Base-by-base conservation (phyloP, 2,113 vertebrate genomes). In the Cebus imitator region DNA sequence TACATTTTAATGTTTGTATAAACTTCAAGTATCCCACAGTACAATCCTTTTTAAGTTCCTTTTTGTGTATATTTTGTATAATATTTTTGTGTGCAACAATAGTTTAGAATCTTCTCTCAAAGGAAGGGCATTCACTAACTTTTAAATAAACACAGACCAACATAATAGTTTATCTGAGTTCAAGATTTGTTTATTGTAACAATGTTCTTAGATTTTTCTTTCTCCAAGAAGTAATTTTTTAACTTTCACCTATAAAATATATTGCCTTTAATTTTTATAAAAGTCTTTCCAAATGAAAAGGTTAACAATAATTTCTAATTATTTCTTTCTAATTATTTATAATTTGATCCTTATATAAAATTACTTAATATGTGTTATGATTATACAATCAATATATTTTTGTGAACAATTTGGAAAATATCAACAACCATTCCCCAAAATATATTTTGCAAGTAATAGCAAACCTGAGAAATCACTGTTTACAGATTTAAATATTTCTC, bases 91-190 rank as follows among this genome's bases (percentile, higher is more conserved):
- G 73, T 83, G 27, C 17, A 90, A 4, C 9, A 25, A 6, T 70
- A 94, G 94, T 92, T 93, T 94, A 9, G 6, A 58, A 73, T 83
- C 43, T 95, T 80, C 16, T 64, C 61, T 88, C 40, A 83, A 90
- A 55, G 18, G 10, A 50, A 68, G 4, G 73, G 13, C 18, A 66
- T 87, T 78, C 43, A 85, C 8, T 78, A 35, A 86, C 11, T 95
- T 89, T 66, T 11, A 85, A 80, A 93, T 80, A 87, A 94, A 76
- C 17, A 75, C 10, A 87, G 11, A 64, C 48, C 10, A 87, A 23
- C 0, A 14, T 84, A 96, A 68, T 32, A 61, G 30, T 43, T 40
- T 16, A 16, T 64, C 43, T 87, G 76, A 83, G 55, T 55, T 2
- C 23, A 83, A 57, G 8, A 40, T 68, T 70, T 96, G 2, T 48